A percentile compares a stretch with the other conserved stretches of the same genome.
Evolutionary conservation across 2,797 vertebrate genomes (phyloP).

Genomic region (Morus bassanus): DNA sequence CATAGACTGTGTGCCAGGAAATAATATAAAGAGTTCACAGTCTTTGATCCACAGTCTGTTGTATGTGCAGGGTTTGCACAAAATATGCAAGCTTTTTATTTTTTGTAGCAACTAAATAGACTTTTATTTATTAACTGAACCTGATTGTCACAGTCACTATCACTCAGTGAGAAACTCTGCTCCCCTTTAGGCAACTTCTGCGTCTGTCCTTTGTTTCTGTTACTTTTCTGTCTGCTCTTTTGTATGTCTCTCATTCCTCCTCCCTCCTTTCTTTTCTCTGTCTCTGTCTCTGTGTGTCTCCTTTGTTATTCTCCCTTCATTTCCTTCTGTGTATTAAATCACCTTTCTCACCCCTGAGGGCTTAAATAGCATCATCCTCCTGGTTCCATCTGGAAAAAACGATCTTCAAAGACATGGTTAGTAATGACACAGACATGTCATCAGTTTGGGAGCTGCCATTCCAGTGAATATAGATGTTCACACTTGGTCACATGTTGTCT

Average conservation of each 20-base stretch:
- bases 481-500: neutral
- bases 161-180: neutral
- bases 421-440: neutral
- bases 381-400: neutral
- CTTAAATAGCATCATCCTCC: conserved; percentile 20
- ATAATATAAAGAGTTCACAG: neutral
- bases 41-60: conserved; percentile 3
- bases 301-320: conserved; percentile 33
- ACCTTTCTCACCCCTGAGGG: conserved; percentile 39
- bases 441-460: neutral
- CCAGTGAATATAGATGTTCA: neutral
- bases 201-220: conserved; percentile 16
- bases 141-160: neutral
- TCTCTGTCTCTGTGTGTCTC: neutral
- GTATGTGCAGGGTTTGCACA: neutral
- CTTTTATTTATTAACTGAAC: conserved; percentile 10
- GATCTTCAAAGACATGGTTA: neutral
- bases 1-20: neutral
- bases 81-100: neutral
- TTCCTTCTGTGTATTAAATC: conserved; percentile 34
- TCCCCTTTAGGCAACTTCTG: neutral
- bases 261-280: neutral
- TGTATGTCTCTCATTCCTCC: neutral
- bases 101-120: neutral
- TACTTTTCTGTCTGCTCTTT: neutral